Evolutionary conservation across 2,888 invertebrate species (phyloP), one percentile per base, ranked within the genome.

Genomic region (Smittia aterrima): DNA sequence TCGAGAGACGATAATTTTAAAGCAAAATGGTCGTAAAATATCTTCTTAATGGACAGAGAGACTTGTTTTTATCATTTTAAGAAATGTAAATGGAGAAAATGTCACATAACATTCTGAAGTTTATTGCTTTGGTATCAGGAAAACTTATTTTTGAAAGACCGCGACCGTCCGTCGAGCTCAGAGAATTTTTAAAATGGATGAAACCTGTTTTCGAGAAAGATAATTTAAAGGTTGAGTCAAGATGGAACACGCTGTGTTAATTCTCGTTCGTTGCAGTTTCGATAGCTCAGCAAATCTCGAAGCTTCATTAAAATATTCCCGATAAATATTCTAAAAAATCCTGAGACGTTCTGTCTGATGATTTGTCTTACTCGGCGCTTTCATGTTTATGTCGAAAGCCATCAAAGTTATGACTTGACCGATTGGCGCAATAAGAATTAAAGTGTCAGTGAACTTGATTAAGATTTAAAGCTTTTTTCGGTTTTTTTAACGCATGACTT

Each of bases 81-180:
- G 25, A 41, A 68, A 68, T 38, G 38, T 47, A 47, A 68, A 68
- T 68, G 41, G 68, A 68, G 47, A 68, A 68, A 68, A 68, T 68
- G 68, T 68, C 68, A 68, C 68, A 68, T 68, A 68, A 68, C 38
- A 47, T 47, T 24, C 66, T n/a, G 38, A 24, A 47, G 2, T 68
- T 68, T 68, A 68, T 68, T 41, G 47, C 68, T 68, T 68, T 68
- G n/a, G 41, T 41, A 41, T 68, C 41, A 68, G 47, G 68, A 47
- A 41, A 68, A 66, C 25, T 24, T 66, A 66, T 66, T n/a, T 47
- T 38, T 66, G 32, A 66, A 38, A 7, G 38, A 7, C 9, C 38
- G 9, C 9, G 38, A 7, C 4, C 38, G 38, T 38, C 9, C 6
- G 38, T 38, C 9, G 38, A 38, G 9, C 9, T 38, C 4, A 38